A percentile compares a stretch with the other conserved stretches of the same genome.
Evolutionary conservation across 2,113 vertebrate genomes (phyloP).

Genomic region (Eurypyga helias): DNA sequence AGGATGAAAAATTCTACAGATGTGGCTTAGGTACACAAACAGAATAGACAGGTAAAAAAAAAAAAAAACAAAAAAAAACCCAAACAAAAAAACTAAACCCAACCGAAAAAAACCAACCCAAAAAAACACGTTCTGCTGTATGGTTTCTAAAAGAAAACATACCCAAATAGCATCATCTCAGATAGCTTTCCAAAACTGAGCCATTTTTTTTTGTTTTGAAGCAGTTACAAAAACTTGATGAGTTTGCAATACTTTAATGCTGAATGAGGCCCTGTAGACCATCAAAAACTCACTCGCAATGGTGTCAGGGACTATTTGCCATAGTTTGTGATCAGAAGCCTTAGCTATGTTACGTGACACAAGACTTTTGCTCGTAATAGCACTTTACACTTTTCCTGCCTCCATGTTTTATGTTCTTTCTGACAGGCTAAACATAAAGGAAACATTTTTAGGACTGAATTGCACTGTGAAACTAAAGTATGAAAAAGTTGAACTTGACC

Average conservation of each 20-base stretch:
- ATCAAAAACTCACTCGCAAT: not conserved
- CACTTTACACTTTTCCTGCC: not conserved
- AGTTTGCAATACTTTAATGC: not conserved
- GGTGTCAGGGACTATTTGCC: not conserved
- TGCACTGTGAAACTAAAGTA: not conserved
- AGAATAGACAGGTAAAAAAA: accelerated
- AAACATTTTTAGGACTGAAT: not conserved
- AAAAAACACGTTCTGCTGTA: not conserved
- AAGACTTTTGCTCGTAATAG: not conserved
- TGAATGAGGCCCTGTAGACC: not conserved
- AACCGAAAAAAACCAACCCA: no score
- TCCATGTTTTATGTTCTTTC: not conserved
- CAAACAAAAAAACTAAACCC: no score
- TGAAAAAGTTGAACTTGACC: not conserved
- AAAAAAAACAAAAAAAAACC: no score
- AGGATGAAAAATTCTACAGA: not conserved
- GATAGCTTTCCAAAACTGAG: not conserved
- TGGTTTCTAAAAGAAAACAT: not conserved
- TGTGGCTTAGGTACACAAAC: not conserved
- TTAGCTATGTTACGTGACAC: not conserved
- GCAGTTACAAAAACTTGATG: not conserved
- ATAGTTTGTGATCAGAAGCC: not conserved
- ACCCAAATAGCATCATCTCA: not conserved
- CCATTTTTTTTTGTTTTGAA: not conserved
- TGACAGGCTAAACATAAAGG: not conserved